Evolutionary conservation across 2,797 vertebrate species (phyloP), one percentile per base, ranked within the genome.

Genomic region (Macropus fuliginosus): DNA sequence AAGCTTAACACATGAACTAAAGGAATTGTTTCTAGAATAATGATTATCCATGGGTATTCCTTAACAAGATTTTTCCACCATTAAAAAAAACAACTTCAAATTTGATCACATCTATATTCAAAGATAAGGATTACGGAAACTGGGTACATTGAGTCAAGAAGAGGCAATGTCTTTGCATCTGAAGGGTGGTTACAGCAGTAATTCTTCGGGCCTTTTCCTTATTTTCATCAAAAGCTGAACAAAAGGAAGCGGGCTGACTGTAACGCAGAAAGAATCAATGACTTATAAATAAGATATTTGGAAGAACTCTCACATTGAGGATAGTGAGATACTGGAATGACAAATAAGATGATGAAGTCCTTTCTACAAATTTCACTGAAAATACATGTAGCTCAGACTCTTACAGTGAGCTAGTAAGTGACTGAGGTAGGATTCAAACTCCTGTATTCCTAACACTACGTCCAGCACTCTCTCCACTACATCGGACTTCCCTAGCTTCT

Each of bases 71-170:
- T 94, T 54, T 10, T 46, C 66, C 74, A 54, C 1, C 24, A 87
- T 50, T 27, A 87, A 87, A 87, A 46, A 40, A 14, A 55, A 21
- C 16, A 55, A 55, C 56, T 91, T 52, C 34, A 87, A 91, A 96
- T 92, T 29, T 55, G 93, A n/a, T 29, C 57, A 21, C n/a, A 29
- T 54, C 56, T 66, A 6, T 31, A 50, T 24, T 28, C 34, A 54
- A 92, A 96, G 91, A 56, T 90, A 54, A 0, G 89, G 40, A 52
- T 95, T 81, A 57, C 91, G 46, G 46, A 54, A 93, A 95, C 13
- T 92, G 28, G 57, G 52, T 54, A 56, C 40, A 93, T 16, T 54
- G 91, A 54, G 18, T 66, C 90, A 87, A 92, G 93, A 55, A 93
- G 28, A 93, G 90, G 59, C 0, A 16, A n/a, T 94, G 54, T 92